Evolutionary conservation across 2,113 vertebrate genomes (phyloP), one percentile per base, ranked within the genome.

Genomic region (Podarcis raffonei): DNA sequence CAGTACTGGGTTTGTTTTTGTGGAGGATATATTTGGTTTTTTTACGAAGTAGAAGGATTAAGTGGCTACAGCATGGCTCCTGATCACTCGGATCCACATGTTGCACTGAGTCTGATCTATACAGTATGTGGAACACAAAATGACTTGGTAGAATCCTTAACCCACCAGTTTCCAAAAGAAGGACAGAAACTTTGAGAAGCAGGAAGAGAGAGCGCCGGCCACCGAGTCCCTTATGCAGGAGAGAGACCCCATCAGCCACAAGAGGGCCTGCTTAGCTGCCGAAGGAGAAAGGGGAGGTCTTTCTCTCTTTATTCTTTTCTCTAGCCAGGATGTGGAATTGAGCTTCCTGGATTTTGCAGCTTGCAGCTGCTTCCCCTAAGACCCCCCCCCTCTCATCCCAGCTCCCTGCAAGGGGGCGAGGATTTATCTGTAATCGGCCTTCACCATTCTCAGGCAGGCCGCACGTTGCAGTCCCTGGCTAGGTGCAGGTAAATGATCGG

Each of bases 261-360:
- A 88, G 87, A 88, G 87, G 87, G 87, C 87, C 71, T 27, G 81
- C 71, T 75, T 76, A 32, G 81, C 37, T 42, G 80, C 71, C 13
- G 80, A 16, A 65, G 69, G 37, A 48, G 57, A 16, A 32, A 53
- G 66, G 39, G 13, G 71, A 83, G 72, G 80, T 74, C 72, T 75
- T 88, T 83, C 87, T 83, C 84, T 80, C 72, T 86, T 66, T 57
- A 48, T 83, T 76, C 80, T 88, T 83, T 65, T 65, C 57, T 88
- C 71, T n/a, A 65, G 87, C 87, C 87, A 88, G 87, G 87, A 88
- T 88, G 80, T 88, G 71, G 71, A 53, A 76, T 83, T 82, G 71
- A 76, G 80, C 87, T 88, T 88, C 87, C 75, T 85, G 76, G 35
- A 79, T 57, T 62, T 81, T 72, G 76, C 77, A 79, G 83, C 66